Percentiles rank a stretch among this genome's conserved stretches.
phyloP scores from a whole-genome alignment of 2,888 invertebrate genomes.

The Sphaerophoria taeniata region DNA sequence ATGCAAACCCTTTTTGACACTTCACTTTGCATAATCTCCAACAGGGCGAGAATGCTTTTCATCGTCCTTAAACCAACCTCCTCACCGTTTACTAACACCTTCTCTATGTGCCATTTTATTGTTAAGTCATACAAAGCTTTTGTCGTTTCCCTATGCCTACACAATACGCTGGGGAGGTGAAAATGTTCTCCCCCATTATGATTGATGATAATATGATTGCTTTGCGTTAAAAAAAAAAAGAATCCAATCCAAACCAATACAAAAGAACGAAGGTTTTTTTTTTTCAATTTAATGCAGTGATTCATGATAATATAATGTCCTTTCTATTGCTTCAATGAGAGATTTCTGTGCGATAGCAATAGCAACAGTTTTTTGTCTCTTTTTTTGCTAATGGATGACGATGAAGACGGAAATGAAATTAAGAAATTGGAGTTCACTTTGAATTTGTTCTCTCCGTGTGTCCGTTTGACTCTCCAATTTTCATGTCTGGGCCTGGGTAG shows the following conservation, averaged over 20 bases:
- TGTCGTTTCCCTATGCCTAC: constrained; percentile 16
- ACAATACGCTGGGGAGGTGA: constrained; percentile 6
- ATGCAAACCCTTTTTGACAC: constrained; percentile 71
- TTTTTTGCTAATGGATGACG: constrained; percentile 1
- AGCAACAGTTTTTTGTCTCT: constrained; percentile 25
- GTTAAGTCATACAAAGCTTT: constrained; percentile 26
- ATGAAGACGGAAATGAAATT: constrained; percentile 39
- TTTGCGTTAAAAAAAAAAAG: constrained; percentile 31
- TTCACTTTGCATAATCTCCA: constrained; percentile 68
- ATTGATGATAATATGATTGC: constrained; percentile 74
- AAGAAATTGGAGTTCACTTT: constrained; percentile 55
- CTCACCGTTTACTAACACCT: background rate
- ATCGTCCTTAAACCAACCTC: background rate
- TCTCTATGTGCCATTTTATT: constrained; percentile 21
- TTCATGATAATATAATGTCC: constrained; percentile 66
- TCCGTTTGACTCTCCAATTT: background rate
- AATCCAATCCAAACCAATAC: constrained; percentile 5
- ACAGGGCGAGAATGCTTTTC: background rate
- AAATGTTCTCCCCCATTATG: constrained; percentile 53
- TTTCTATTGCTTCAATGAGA: constrained; percentile 35
- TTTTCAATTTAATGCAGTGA: constrained; percentile 70
- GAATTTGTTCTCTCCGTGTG: background rate
- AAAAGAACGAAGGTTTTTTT: constrained; percentile 24
- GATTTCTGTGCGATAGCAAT: constrained; percentile 10
- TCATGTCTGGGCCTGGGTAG: background rate